phyloP scores from a whole-genome alignment of 2,888 invertebrate genomes.

The Mythimna loreyi region DNA sequence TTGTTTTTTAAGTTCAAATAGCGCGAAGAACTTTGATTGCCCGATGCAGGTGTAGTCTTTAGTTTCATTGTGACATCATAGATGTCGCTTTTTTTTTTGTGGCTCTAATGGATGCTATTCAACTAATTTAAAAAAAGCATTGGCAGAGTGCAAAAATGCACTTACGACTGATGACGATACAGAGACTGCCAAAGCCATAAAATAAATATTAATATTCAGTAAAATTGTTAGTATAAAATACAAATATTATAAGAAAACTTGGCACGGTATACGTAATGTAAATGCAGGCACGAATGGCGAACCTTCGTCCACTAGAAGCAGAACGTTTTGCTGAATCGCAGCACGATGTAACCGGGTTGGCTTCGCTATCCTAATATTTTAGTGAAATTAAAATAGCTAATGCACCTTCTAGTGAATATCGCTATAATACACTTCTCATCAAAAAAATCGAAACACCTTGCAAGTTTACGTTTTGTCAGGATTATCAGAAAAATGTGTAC shows the following conservation, averaged over 20 bases:
- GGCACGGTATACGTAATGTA: slow-evolving; percentile 18
- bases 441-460: no score
- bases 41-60: no score
- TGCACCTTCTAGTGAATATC: slow-evolving; percentile 9
- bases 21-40: no score
- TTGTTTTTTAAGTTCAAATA: no score
- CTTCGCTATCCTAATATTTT: slow-evolving; percentile 38
- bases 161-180: not conserved
- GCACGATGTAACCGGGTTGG: slow-evolving; percentile 4
- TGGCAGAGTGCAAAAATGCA: no score
- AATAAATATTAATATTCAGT: not conserved
- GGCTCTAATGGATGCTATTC: no score
- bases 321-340: slow-evolving; percentile 46
- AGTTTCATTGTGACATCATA: no score
- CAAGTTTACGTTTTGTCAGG: no score
- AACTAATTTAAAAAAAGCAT: no score
- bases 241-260: slow-evolving; percentile 14
- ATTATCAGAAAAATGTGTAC: no score
- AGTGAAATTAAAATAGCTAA: slow-evolving; percentile 47
- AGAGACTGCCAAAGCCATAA: not conserved
- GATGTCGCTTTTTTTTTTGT: no score
- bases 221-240: slow-evolving; percentile 14
- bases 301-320: not conserved
- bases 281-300: slow-evolving; percentile 1
- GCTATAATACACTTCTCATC: not conserved